These are phyloP conservation scores for Sebastes taczanowskii DNA, from an alignment of 2,797 vertebrate genomes.

Conservation along the genomic window DNA sequence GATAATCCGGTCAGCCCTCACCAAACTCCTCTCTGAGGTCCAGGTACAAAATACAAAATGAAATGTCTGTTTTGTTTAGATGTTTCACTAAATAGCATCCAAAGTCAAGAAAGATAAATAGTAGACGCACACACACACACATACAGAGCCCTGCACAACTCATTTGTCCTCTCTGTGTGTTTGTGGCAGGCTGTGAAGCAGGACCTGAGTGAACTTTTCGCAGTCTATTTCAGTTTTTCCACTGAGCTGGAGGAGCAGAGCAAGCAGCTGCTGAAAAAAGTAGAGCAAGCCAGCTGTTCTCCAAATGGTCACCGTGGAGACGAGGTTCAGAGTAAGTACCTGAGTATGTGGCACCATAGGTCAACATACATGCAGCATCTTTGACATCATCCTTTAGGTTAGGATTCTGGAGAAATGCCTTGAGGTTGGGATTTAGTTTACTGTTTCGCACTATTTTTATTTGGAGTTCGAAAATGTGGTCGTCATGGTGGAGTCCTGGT, in stretches of 20 bases:
- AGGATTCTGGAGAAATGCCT: neutral
- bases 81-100: neutral
- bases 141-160: neutral
- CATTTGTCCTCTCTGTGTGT: conserved; percentile 6
- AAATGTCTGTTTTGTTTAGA: neutral
- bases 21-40: conserved; percentile 74
- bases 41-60: conserved; percentile 64
- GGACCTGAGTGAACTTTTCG: conserved; percentile 79
- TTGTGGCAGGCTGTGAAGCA: conserved; percentile 79
- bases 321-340: conserved; percentile 79
- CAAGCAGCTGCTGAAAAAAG: conserved; percentile 71
- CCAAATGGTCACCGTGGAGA: conserved; percentile 59
- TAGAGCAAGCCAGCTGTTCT: conserved; percentile 55
- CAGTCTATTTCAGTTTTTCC: conserved; percentile 75
- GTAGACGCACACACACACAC: neutral
- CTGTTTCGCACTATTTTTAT: neutral
- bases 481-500: neutral
- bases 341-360: neutral
- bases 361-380: neutral
- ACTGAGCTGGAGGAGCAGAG: conserved; percentile 76
- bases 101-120: neutral
- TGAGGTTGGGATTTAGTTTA: neutral
- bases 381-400: neutral
- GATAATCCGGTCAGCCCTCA: conserved; percentile 45
- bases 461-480: neutral